Evolutionary conservation across 2,797 vertebrate genomes (phyloP).

Genomic region (Erpetoichthys calabaricus): DNA sequence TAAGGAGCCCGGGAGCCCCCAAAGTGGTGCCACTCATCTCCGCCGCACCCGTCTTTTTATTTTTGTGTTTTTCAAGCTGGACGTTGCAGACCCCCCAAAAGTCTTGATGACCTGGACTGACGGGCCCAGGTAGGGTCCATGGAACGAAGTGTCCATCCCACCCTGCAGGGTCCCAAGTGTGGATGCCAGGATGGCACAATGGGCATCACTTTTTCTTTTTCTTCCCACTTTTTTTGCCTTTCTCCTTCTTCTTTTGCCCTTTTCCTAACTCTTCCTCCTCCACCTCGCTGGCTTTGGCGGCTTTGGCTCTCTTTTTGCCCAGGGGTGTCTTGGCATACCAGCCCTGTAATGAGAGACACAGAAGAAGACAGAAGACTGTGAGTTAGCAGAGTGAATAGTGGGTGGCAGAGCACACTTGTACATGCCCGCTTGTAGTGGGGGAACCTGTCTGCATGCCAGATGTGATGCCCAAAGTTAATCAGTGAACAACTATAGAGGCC

Average conservation of each 20-base stretch:
- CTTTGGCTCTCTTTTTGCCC: constrained; percentile 37
- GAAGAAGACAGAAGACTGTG: constrained; percentile 8
- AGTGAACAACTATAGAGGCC: too few species aligned
- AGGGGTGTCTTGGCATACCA: constrained; percentile 66
- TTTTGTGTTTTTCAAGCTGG: too few species aligned
- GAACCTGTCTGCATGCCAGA: too few species aligned
- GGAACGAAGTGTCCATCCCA: background rate
- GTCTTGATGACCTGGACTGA: too few species aligned
- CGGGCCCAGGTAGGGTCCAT: too few species aligned
- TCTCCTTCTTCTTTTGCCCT: constrained; percentile 28
- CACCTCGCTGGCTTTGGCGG: constrained; percentile 13
- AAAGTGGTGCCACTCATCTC: too few species aligned
- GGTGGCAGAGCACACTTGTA: too few species aligned
- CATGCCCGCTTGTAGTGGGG: too few species aligned
- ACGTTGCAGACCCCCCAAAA: too few species aligned
- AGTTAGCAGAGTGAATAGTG: too few species aligned
- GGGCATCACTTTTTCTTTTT: constrained; percentile 2
- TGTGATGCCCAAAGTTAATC: background rate
- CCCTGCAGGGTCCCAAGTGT: background rate
- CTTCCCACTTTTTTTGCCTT: constrained; percentile 25
- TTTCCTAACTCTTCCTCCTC: constrained; percentile 20
- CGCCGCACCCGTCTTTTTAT: too few species aligned
- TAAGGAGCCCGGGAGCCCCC: too few species aligned
- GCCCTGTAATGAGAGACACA: constrained; percentile 32
- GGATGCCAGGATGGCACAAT: background rate